phyloP scores from a whole-genome alignment of 2,888 invertebrate species.

The Ectemnius continuus region DNA sequence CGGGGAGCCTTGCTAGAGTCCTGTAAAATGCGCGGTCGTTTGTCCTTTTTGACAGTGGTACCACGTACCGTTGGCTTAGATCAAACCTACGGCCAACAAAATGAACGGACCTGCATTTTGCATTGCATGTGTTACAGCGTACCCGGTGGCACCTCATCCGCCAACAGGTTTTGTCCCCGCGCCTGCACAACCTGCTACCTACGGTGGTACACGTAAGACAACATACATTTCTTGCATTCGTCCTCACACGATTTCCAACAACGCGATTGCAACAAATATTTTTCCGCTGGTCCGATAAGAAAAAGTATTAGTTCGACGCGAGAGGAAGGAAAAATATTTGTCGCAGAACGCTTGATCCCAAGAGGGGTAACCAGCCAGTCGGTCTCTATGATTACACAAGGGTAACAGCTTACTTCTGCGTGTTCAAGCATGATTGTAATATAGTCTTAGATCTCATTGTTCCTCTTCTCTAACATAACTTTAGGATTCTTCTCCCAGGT shows the following conservation, averaged over 20 bases:
- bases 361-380: too few relatives aligned
- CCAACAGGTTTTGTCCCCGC: constrained; percentile 77
- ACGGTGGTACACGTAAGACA: constrained; percentile 70
- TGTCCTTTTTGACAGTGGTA: constrained; percentile 72
- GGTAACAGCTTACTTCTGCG: not conserved
- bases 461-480: not conserved
- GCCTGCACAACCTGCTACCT: constrained; percentile 74
- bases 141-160: constrained; percentile 77
- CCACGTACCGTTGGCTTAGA: constrained; percentile 74
- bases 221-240: constrained; percentile 20
- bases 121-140: constrained; percentile 75
- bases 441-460: constrained; percentile 4
- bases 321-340: too few relatives aligned
- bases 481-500: constrained; percentile 1
- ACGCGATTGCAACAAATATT: too few relatives aligned
- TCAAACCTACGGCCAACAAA: constrained; percentile 53
- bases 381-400: too few relatives aligned
- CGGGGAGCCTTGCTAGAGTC: not conserved
- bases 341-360: too few relatives aligned
- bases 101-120: constrained; percentile 58
- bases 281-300: too few relatives aligned
- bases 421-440: constrained; percentile 2
- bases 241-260: too few relatives aligned
- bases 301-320: too few relatives aligned
- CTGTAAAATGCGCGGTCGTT: constrained; percentile 47